Evolutionary conservation across 2,797 vertebrate species (phyloP), one percentile per base, ranked within the genome.

Genomic region (Odontamblyopus lacepedii): DNA sequence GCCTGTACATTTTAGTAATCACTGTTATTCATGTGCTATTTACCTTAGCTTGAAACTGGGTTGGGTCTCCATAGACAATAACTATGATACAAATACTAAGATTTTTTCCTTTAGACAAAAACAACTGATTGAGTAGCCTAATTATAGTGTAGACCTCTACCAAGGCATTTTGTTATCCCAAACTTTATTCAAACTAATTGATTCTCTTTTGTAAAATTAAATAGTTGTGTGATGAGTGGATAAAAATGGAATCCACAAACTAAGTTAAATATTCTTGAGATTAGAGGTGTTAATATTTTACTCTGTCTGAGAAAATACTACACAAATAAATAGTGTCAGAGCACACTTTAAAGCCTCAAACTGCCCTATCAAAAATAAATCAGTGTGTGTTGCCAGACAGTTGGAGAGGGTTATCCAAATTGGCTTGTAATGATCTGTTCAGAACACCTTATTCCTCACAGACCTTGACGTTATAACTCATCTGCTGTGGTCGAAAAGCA

Each of bases 401-500:
- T 73, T 69, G 1, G 6, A n/a, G 35, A n/a, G 32, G 18, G 18
- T 35, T 72, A 55, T 69, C 44, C 18, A 26, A n/a, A 66, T 2
- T 65, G 70, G 19, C 23, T 13, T n/a, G 3, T 19, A 67, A 71
- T 13, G 53, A 81, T 61, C 6, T 18, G 1, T 2, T 19, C 64
- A 53, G 65, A 18, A 48, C 50, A 67, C 27, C 30, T 67, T 48
- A 51, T 67, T 53, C 27, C 48, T 53, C 18, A 66, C 50, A 50
- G 41, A 29, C 3, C 6, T 5, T 9, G 6, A 5, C 4, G n/a
- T 66, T 66, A 15, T 15, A 50, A 53, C 65, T 67, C 13, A 63
- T 23, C 68, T 67, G 72, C 63, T 38, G 68, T 32, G 61, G 38
- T 63, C 0, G 51, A 59, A 64, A 44, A 64, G 32, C 71, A 67